Conservation (phyloP, 2,113 vertebrate genomes). For the Monopterus albus region DNA sequence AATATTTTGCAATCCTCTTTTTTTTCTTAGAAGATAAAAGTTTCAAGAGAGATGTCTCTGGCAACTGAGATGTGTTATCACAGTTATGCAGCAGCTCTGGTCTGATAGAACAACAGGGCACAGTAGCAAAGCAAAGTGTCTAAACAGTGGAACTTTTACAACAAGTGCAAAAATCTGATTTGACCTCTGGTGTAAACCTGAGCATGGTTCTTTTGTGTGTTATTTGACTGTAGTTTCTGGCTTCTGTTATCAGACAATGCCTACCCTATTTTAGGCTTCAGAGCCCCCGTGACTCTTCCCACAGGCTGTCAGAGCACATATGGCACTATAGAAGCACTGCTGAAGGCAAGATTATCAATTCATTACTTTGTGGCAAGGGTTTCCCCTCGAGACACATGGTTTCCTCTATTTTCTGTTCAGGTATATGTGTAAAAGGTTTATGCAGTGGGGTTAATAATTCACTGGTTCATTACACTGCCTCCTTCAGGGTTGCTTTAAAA, state of each 20-base stretch:
- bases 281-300: conserved; percentile 55
- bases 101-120: conserved; percentile 1
- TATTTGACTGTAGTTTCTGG: conserved; percentile 38
- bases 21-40: too few relatives aligned
- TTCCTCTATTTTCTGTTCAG: conserved; percentile 10
- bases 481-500: background rate
- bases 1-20: too few relatives aligned
- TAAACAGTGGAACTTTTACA: conserved; percentile 18
- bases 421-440: conserved; percentile 9
- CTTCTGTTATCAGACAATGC: conserved; percentile 52
- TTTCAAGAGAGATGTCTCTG: too few relatives aligned
- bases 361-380: conserved; percentile 44
- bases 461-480: conserved; percentile 15
- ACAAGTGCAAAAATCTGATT: conserved; percentile 24
- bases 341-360: conserved; percentile 60
- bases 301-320: conserved; percentile 66
- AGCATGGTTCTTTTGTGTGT: conserved; percentile 26
- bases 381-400: conserved; percentile 24
- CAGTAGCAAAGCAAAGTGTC: conserved; percentile 28
- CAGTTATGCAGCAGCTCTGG: conserved; percentile 1
- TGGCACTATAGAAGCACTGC: conserved; percentile 55
- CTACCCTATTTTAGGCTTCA: conserved; percentile 70
- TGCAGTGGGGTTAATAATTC: conserved; percentile 20
- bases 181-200: conserved; percentile 18
- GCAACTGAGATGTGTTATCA: conserved; percentile 28